Evolutionary conservation across 2,888 invertebrate genomes (phyloP).

Genomic region (Punctoribates punctum): DNA sequence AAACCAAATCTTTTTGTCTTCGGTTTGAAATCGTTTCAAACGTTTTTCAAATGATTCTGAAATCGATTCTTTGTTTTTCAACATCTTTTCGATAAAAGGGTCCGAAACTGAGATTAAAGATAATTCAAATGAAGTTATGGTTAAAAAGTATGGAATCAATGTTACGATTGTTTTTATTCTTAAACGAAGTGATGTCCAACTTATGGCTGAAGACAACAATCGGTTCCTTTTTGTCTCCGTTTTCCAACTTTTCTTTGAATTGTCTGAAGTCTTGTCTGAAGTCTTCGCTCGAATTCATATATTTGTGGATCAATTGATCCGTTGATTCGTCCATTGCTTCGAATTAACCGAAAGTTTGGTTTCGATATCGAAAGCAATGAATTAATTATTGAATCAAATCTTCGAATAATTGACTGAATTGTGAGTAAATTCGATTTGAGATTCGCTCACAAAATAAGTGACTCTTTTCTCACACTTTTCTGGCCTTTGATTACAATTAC

Average conservation of each 20-base stretch:
- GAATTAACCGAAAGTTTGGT: neutral
- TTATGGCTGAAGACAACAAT: slow-evolving; percentile 1
- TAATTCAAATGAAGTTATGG: too few relatives aligned
- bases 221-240: neutral
- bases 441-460: too few relatives aligned
- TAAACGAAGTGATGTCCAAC: neutral
- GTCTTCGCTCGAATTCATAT: neutral
- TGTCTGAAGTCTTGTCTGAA: neutral
- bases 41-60: neutral
- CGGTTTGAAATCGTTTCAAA: neutral
- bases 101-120: neutral
- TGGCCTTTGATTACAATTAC: too few relatives aligned
- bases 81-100: neutral
- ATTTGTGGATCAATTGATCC: neutral
- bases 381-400: too few relatives aligned
- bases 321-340: neutral
- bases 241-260: neutral
- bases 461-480: too few relatives aligned
- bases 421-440: too few relatives aligned
- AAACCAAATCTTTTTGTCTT: neutral
- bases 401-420: too few relatives aligned
- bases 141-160: neutral
- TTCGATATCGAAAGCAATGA: neutral
- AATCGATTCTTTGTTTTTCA: neutral
- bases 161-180: neutral